These are phyloP conservation scores for Prolemur simus DNA, from an alignment of 2,113 vertebrate species.

Conservation along the genomic window DNA sequence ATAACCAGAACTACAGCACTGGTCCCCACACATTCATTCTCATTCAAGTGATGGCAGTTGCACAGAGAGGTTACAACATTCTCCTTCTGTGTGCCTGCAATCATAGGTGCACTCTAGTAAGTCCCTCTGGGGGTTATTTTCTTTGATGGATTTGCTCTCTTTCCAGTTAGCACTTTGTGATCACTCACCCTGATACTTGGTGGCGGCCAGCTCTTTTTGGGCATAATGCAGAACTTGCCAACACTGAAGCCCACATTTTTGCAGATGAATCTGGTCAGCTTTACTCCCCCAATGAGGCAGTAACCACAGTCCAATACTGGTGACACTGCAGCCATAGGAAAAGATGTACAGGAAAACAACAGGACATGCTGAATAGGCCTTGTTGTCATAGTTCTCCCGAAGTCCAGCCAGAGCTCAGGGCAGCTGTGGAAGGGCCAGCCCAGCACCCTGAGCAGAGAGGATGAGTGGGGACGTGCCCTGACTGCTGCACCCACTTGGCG, in stretches of 20 bases:
- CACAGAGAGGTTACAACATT: accelerated
- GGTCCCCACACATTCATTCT: accelerated
- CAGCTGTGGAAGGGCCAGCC: not conserved
- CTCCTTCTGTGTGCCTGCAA: not conserved
- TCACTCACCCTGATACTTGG: constrained; percentile 87
- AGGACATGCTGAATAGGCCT: accelerated
- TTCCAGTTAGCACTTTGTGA: accelerated
- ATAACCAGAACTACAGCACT: accelerated
- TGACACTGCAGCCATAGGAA: constrained; percentile 85
- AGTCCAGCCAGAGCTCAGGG: not conserved
- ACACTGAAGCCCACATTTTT: constrained; percentile 88
- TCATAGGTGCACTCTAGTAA: accelerated
- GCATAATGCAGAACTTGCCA: constrained; percentile 91
- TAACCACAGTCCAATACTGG: constrained; percentile 89
- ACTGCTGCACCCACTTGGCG: not conserved
- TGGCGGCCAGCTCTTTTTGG: constrained; percentile 87
- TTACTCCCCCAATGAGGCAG: constrained; percentile 92
- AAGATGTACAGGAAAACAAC: not conserved
- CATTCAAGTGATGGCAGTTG: accelerated
- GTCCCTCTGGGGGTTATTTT: not conserved
- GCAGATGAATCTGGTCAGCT: constrained; percentile 85
- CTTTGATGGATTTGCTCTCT: not conserved
- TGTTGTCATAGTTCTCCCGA: not conserved
- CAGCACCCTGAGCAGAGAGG: not conserved
- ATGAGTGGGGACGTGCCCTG: accelerated